Evolutionary conservation across 2,888 invertebrate genomes (phyloP), one percentile per base, ranked within the genome.

Genomic region (Pachydiplax longipennis): DNA sequence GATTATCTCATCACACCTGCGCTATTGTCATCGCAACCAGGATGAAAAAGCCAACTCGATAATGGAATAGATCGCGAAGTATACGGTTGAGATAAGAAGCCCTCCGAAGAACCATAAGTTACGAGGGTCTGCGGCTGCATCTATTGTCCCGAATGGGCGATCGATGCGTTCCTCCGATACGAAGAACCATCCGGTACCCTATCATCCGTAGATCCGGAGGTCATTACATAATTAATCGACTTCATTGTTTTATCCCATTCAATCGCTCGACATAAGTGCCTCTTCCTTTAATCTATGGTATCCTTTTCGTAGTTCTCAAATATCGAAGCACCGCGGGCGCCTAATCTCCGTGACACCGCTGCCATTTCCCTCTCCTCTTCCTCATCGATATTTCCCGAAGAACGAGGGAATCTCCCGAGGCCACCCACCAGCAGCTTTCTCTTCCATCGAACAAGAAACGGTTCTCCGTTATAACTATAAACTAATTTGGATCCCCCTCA

Each of bases 341-440:
- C 8, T 13, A 22, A 37, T 37, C 80, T 22, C 80, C 80, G 22
- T 80, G 35, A 80, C 37, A 37, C 80, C 37, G 80, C 81, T 40
- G 37, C 81, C 81, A n/a, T 81, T n/a, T 44, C 37, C n/a, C 13
- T n/a, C 35, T 61, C 87, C 18, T 53, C 58, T 58, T 83, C 12
- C 10, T 35, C 81, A 22, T 81, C 44, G 37, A 13, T 61, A n/a
- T 87, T 87, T 31, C 61, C n/a, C 10, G 25, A 6, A 65, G 65
- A 65, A 22, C 25, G 31, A 31, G 3, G 73, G 31, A 73, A 73
- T 73, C 25, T 73, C 31, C 37, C 22, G 22, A 12, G 87, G 87
- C 87, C 87, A 87, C 87, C 87, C 87, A 87, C 87, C 61, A 53
- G 22, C 37, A 37, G 31, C 87, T 40, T 53, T 61, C 83, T 37